phyloP scores from a whole-genome alignment of 2,888 invertebrate genomes.

The Leucophenga montana region DNA sequence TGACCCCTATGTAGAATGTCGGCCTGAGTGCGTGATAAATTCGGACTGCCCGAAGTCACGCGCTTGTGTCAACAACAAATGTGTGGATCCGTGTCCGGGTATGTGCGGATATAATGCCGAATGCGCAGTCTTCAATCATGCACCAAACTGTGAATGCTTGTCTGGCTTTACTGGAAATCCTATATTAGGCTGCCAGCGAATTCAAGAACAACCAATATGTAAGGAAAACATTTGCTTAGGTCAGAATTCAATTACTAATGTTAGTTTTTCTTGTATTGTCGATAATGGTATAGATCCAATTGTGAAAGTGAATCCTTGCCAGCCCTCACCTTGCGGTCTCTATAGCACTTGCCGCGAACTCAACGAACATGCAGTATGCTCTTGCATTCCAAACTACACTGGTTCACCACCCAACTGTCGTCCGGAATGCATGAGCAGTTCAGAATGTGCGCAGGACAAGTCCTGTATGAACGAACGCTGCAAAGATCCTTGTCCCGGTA shows the following conservation, averaged over 20 bases:
- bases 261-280: slow-evolving; percentile 28
- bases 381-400: slow-evolving; percentile 84
- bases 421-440: slow-evolving; percentile 87
- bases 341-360: slow-evolving; percentile 84
- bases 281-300: slow-evolving; percentile 64
- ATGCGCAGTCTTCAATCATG: slow-evolving; percentile 80
- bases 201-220: slow-evolving; percentile 62
- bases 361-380: slow-evolving; percentile 85
- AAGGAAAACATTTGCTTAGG: slow-evolving; percentile 56
- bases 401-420: slow-evolving; percentile 86
- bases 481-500: slow-evolving; percentile 85
- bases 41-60: slow-evolving; percentile 78
- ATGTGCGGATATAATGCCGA: slow-evolving; percentile 87
- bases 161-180: slow-evolving; percentile 78
- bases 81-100: slow-evolving; percentile 87
- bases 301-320: slow-evolving; percentile 75
- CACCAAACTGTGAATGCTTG: slow-evolving; percentile 79
- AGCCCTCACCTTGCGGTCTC: slow-evolving; percentile 85
- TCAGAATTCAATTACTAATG: slow-evolving; percentile 46
- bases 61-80: slow-evolving; percentile 83
- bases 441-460: slow-evolving; percentile 86
- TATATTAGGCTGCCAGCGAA: slow-evolving; percentile 73
- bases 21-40: slow-evolving; percentile 80
- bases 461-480: slow-evolving; percentile 88
- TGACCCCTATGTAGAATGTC: slow-evolving; percentile 79